These are phyloP conservation scores for Hippocampus kuda DNA, from an alignment of 2,797 vertebrate species.

Conservation along the genomic window DNA sequence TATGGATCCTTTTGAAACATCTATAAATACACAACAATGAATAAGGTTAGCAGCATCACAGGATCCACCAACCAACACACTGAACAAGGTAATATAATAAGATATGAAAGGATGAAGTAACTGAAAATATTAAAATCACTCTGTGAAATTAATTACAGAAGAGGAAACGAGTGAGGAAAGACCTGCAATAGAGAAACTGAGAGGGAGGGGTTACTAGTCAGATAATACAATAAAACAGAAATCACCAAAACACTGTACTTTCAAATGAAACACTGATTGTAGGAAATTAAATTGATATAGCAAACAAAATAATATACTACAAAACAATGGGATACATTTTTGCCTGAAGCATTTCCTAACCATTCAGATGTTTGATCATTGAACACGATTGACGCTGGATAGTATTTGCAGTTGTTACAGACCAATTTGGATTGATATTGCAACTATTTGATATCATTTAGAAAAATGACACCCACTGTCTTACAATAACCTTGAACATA, in stretches of 20 bases:
- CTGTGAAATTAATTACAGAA: constrained; percentile 48
- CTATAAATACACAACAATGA: constrained; percentile 58
- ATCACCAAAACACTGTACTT: background rate
- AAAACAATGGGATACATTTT: constrained; percentile 51
- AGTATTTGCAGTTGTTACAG: background rate
- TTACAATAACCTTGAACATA: constrained; percentile 40
- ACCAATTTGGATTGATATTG: background rate
- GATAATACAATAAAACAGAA: constrained; percentile 35
- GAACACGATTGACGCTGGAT: background rate
- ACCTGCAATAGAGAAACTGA: constrained; percentile 78
- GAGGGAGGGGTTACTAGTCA: constrained; percentile 65
- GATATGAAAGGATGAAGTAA: constrained; percentile 26
- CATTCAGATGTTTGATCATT: background rate
- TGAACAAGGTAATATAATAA: constrained; percentile 5
- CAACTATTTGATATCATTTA: constrained; percentile 6
- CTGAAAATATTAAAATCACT: constrained; percentile 25
- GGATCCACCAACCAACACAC: background rate
- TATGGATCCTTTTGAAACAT: constrained; percentile 85
- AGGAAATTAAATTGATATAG: constrained; percentile 19
- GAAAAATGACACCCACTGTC: constrained; percentile 48
- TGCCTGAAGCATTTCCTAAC: background rate
- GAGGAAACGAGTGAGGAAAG: constrained; percentile 57
- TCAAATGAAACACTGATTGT: constrained; percentile 12
- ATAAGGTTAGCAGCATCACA: constrained; percentile 10
- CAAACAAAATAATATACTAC: constrained; percentile 25